These are phyloP conservation scores for Drosophila cardini DNA, from an alignment of 1,140 invertebrate species.

Conservation along the genomic window DNA sequence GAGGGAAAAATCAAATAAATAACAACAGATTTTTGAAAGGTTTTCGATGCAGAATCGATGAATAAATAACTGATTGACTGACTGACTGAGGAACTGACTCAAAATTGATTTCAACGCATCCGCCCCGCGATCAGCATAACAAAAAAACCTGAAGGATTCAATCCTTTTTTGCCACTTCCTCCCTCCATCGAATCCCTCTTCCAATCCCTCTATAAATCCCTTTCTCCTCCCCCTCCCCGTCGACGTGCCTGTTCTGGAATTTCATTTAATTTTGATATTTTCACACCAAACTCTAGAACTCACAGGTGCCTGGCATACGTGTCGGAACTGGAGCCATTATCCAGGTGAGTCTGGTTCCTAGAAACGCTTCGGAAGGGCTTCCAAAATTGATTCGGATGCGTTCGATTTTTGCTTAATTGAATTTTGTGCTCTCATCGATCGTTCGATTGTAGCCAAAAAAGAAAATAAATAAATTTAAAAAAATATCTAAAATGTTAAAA, in stretches of 20 bases:
- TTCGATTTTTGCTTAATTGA: conserved; percentile 79
- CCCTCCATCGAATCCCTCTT: neutral
- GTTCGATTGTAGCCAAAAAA: conserved; percentile 2
- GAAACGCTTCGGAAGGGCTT: conserved; percentile 60
- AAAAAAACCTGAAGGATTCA: conserved; percentile 49
- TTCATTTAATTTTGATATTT: conserved; percentile 51
- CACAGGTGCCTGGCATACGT: conserved; percentile 52
- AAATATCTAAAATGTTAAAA: neutral
- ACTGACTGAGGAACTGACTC: conserved; percentile 32
- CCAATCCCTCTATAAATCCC: neutral
- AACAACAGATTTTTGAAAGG: conserved; percentile 65
- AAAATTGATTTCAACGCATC: conserved; percentile 68
- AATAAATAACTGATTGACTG: conserved; percentile 8
- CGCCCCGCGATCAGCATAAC: conserved; percentile 26
- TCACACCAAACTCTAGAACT: conserved; percentile 46
- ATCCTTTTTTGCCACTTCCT: conserved; percentile 57
- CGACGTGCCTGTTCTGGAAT: conserved; percentile 27
- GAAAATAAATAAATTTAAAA: neutral
- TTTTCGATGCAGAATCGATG: conserved; percentile 4
- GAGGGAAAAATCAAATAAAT: conserved; percentile 17
- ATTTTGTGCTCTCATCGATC: conserved; percentile 50
- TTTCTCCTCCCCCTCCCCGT: conserved; percentile 8
- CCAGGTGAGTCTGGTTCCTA: conserved; percentile 55
- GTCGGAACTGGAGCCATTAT: neutral
- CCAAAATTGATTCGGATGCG: conserved; percentile 57